These are phyloP conservation scores for Piliocolobus tephrosceles DNA, from an alignment of 2,113 vertebrate species.

Conservation along the genomic window DNA sequence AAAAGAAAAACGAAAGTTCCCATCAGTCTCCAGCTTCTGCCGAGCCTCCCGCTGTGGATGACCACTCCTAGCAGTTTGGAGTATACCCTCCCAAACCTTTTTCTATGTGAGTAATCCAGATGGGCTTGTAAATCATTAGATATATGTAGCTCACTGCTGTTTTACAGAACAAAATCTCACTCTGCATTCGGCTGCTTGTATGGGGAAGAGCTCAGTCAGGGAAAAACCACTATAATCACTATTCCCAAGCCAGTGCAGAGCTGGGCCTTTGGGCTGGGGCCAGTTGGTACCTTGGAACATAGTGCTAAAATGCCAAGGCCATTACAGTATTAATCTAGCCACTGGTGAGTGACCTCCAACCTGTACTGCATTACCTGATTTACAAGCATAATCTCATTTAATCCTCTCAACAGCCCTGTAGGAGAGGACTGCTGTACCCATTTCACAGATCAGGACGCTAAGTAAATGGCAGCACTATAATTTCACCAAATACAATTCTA, in stretches of 20 bases:
- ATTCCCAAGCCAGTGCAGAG: neutral
- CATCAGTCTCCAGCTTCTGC: neutral
- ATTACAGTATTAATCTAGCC: neutral
- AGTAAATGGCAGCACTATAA: neutral
- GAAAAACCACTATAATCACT: neutral
- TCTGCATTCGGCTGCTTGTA: neutral
- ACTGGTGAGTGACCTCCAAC: neutral
- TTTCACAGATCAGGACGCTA: neutral
- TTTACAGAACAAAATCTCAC: neutral
- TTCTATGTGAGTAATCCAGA: neutral
- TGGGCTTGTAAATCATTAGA: neutral
- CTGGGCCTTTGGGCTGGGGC: neutral
- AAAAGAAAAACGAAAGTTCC: neutral
- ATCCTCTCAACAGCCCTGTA: neutral
- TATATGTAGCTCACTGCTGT: neutral
- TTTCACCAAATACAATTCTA: neutral
- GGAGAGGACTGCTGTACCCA: neutral
- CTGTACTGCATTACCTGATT: neutral
- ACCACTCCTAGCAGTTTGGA: fast-evolving
- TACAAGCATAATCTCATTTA: neutral
- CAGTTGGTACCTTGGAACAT: neutral
- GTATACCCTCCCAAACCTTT: neutral
- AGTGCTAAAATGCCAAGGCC: neutral
- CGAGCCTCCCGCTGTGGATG: neutral
- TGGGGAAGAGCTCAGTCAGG: neutral